These are phyloP conservation scores for Halictus ligatus DNA, from an alignment of 2,888 invertebrate species.

Conservation along the genomic window DNA sequence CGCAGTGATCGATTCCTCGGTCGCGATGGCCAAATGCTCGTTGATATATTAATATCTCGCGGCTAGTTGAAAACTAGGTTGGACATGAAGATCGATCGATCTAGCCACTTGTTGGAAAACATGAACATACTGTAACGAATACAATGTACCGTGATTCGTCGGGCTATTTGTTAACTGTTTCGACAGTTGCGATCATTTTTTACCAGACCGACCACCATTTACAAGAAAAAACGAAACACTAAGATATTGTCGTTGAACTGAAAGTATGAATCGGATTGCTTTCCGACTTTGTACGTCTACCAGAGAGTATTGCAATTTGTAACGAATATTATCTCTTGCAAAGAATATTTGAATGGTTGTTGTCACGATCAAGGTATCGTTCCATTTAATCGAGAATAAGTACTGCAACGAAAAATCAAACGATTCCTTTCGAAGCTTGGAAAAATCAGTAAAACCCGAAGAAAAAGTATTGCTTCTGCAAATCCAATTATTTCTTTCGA, in stretches of 20 bases:
- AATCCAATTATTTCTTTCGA: too few species aligned
- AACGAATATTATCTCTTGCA: too few species aligned
- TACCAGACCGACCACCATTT: neutral
- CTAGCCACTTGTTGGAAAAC: slow-evolving; percentile 1
- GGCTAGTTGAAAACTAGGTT: neutral
- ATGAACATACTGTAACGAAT: neutral
- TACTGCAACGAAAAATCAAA: too few species aligned
- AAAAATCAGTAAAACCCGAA: too few species aligned
- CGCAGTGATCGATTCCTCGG: neutral
- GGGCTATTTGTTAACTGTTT: neutral
- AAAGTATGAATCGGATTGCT: neutral
- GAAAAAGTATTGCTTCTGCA: too few species aligned
- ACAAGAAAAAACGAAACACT: neutral
- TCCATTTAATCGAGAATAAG: too few species aligned
- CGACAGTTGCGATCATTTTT: neutral
- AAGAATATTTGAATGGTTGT: too few species aligned
- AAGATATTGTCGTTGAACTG: neutral
- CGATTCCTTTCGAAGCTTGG: too few species aligned
- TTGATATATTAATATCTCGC: neutral
- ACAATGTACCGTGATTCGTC: neutral
- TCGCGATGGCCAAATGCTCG: neutral
- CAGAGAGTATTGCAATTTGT: too few species aligned
- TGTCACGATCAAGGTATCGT: too few species aligned
- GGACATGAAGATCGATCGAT: neutral
- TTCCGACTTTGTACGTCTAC: too few species aligned